Evolutionary conservation across 1,140 invertebrate species (phyloP).

Genomic region (Magallana gigas): DNA sequence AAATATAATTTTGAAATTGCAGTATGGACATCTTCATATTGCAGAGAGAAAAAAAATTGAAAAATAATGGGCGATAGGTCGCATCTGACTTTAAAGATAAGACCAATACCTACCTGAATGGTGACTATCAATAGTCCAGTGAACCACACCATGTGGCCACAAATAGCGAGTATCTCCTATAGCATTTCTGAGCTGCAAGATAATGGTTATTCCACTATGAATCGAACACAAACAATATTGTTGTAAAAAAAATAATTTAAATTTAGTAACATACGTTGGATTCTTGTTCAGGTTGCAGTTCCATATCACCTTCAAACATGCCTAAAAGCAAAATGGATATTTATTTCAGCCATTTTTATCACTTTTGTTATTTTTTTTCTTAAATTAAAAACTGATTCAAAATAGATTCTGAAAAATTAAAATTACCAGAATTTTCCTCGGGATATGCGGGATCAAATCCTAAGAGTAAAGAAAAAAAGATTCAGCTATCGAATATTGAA

Average conservation of each 20-base stretch:
- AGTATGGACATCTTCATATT: no score
- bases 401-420: no score
- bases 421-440: constrained; percentile 1
- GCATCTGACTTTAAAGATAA: background rate
- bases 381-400: no score
- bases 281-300: constrained; percentile 59
- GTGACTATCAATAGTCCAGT: constrained; percentile 52
- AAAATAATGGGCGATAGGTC: no score
- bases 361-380: no score
- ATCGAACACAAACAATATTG: background rate
- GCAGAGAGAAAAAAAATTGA: no score
- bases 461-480: background rate
- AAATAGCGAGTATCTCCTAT: constrained; percentile 53
- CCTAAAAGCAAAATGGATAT: constrained; percentile 37
- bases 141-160: constrained; percentile 60
- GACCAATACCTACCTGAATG: constrained; percentile 53
- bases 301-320: constrained; percentile 62
- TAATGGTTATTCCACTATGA: background rate
- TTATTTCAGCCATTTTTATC: no score
- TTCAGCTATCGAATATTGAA: background rate
- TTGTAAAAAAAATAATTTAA: background rate
- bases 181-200: constrained; percentile 61
- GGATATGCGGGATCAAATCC: constrained; percentile 18
- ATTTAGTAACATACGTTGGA: constrained; percentile 46
- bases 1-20: no score